phyloP scores from a whole-genome alignment of 2,113 vertebrate genomes.

The Carollia perspicillata region DNA sequence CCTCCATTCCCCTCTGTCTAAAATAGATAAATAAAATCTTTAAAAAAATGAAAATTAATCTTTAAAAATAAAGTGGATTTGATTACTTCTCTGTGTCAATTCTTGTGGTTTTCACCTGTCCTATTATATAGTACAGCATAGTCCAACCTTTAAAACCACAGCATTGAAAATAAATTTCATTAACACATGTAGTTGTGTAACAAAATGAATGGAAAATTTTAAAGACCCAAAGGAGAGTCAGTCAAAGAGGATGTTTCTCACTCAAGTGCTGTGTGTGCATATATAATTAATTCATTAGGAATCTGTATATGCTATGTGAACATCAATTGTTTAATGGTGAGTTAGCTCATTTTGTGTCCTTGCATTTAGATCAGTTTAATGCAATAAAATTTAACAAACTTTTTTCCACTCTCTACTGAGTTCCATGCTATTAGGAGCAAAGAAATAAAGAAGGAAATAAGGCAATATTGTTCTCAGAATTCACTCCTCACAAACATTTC shows the following conservation, averaged over 20 bases:
- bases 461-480: background rate
- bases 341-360: background rate
- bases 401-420: background rate
- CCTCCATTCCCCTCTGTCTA: too few species aligned
- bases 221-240: background rate
- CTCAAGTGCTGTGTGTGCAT: background rate
- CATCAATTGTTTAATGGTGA: background rate
- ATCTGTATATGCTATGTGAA: background rate
- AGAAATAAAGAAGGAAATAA: background rate
- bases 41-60: background rate
- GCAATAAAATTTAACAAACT: background rate
- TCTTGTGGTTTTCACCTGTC: background rate
- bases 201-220: background rate
- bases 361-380: background rate
- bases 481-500: background rate
- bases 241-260: background rate
- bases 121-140: background rate
- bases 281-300: background rate
- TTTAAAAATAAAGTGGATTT: background rate
- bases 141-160: background rate
- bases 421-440: background rate
- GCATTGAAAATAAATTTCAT: background rate
- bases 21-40: background rate
- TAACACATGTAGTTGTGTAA: background rate
- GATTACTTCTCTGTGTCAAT: background rate